phyloP scores from a whole-genome alignment of 2,888 invertebrate genomes.

The Cosmorhoe ocellata region DNA sequence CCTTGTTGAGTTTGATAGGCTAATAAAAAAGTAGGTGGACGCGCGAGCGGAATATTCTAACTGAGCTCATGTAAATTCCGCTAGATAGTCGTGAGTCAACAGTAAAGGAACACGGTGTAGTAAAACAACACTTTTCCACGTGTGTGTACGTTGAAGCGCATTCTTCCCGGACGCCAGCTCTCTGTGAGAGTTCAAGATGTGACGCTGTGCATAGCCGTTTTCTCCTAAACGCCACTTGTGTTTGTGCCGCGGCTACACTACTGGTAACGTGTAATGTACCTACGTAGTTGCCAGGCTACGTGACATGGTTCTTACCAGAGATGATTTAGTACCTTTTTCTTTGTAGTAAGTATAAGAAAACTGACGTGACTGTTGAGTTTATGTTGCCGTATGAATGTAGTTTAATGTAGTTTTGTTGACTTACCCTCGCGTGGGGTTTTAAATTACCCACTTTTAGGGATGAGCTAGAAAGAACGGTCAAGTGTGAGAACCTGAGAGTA shows the following conservation, averaged over 20 bases:
- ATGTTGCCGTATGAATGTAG: neutral
- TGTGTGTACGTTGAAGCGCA: slow-evolving; percentile 26
- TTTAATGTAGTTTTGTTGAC: neutral
- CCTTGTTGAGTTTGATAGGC: slow-evolving; percentile 51
- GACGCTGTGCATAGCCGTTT: slow-evolving; percentile 33
- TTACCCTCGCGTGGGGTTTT: too few relatives aligned
- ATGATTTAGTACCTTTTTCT: slow-evolving; percentile 28
- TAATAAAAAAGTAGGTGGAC: slow-evolving; percentile 48
- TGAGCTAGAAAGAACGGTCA: neutral
- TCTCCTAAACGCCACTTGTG: slow-evolving; percentile 40
- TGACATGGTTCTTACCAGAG: slow-evolving; percentile 35
- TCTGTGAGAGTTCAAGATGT: slow-evolving; percentile 33
- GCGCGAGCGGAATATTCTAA: slow-evolving; percentile 29
- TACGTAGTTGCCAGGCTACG: slow-evolving; percentile 29
- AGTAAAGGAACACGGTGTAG: slow-evolving; percentile 38
- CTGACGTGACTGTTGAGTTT: slow-evolving; percentile 1
- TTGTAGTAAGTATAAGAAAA: slow-evolving; percentile 16
- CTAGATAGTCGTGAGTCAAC: slow-evolving; percentile 37
- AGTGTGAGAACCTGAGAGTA: too few relatives aligned
- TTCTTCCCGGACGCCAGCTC: slow-evolving; percentile 32
- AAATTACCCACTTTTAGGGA: neutral
- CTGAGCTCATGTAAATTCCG: slow-evolving; percentile 38
- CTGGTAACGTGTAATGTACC: slow-evolving; percentile 34
- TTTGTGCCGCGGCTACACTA: slow-evolving; percentile 24
- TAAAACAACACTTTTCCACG: slow-evolving; percentile 40